Conservation (phyloP, 2,113 vertebrate species). For the Menura novaehollandiae region DNA sequence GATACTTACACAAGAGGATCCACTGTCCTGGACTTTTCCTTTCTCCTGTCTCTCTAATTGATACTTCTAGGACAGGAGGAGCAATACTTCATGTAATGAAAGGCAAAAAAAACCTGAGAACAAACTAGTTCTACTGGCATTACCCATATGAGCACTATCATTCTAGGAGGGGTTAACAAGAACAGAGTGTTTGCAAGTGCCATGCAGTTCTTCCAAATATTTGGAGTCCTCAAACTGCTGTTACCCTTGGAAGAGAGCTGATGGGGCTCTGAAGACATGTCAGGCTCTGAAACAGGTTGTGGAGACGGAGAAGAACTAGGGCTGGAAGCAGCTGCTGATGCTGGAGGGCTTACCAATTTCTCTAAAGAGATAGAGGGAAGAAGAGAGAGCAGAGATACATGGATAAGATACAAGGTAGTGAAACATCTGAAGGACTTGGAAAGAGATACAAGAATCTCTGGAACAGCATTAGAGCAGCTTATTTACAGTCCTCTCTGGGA, state of each 20-base stretch:
- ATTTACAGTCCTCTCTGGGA: neutral
- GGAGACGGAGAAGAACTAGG: conserved; percentile 84
- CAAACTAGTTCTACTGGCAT: conserved; percentile 15
- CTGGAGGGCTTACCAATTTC: conserved; percentile 83
- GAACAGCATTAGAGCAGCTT: conserved; percentile 6
- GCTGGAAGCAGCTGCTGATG: conserved; percentile 83
- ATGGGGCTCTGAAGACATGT: conserved; percentile 79
- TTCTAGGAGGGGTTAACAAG: conserved; percentile 49
- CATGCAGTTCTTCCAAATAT: conserved; percentile 74
- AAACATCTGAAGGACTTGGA: conserved; percentile 41
- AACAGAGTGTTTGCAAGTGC: conserved; percentile 53
- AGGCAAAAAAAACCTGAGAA: conserved; percentile 7
- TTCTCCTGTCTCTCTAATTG: conserved; percentile 33
- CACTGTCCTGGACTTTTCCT: neutral
- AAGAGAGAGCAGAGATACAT: conserved; percentile 69
- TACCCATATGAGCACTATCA: conserved; percentile 30
- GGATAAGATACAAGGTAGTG: conserved; percentile 59
- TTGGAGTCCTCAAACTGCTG: conserved; percentile 72
- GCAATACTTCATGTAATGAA: neutral
- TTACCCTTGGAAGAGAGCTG: conserved; percentile 85
- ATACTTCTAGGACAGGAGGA: conserved; percentile 34
- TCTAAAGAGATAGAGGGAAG: conserved; percentile 72
- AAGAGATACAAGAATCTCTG: conserved; percentile 47
- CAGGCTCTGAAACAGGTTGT: conserved; percentile 81
- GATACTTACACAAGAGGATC: conserved; percentile 24